These are phyloP conservation scores for Etheostoma perlongum DNA, from an alignment of 2,797 vertebrate genomes.

Conservation along the genomic window DNA sequence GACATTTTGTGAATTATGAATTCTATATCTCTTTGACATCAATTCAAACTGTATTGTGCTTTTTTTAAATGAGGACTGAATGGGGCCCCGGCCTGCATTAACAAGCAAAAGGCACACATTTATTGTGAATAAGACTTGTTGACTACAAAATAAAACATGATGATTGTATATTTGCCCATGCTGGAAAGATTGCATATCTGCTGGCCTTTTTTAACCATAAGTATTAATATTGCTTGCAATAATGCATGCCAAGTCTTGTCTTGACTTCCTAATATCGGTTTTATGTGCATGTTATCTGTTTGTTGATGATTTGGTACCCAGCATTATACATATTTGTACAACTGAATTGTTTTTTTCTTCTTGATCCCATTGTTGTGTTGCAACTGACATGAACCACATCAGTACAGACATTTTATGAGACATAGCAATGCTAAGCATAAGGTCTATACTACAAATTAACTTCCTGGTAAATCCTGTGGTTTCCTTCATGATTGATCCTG, in stretches of 20 bases:
- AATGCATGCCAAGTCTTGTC: neutral
- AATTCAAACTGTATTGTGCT: too few relatives aligned
- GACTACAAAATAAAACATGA: too few relatives aligned
- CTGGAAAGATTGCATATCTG: too few relatives aligned
- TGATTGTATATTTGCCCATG: too few relatives aligned
- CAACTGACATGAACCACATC: neutral
- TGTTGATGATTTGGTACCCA: neutral
- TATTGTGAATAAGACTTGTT: too few relatives aligned
- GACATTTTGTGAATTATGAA: too few relatives aligned
- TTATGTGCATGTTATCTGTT: neutral
- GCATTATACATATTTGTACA: neutral
- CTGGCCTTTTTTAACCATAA: neutral
- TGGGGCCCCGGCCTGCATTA: too few relatives aligned
- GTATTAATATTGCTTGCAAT: neutral
- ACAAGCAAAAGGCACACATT: too few relatives aligned
- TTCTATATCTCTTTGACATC: too few relatives aligned
- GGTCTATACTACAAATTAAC: conserved; percentile 19
- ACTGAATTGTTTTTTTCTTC: neutral
- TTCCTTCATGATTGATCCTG: conserved; percentile 35
- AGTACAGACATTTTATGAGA: conserved; percentile 18
- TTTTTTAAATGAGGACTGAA: too few relatives aligned
- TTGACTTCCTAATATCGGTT: conserved; percentile 1
- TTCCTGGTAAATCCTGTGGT: conserved; percentile 41
- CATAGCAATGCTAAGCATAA: conserved; percentile 5
- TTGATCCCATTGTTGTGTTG: neutral